Percentiles rank a stretch among this genome's conserved stretches.
These are phyloP conservation scores for Steinernema khuongi DNA, from an alignment of 1,140 invertebrate species.

Conservation along the genomic window DNA sequence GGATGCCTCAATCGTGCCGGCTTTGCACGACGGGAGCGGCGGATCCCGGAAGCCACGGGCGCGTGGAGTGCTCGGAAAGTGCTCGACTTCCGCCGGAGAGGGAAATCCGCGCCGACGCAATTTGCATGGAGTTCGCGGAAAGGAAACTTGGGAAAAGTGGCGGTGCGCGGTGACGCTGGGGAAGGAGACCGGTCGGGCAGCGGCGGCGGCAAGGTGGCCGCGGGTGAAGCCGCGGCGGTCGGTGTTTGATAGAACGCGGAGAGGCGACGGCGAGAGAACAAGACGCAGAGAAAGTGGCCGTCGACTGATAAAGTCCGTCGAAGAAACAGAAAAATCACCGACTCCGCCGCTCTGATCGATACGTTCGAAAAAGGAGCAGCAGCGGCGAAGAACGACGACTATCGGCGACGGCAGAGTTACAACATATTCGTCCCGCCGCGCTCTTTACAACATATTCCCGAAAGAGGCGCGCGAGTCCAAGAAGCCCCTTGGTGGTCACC, in stretches of 20 bases:
- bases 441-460: not conserved
- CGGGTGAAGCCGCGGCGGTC: not conserved
- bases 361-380: not conserved
- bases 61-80: not conserved
- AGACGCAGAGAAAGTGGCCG: not conserved
- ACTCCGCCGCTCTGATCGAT: not conserved
- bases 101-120: not conserved
- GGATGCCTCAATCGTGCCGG: not conserved
- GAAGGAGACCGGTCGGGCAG: not conserved
- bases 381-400: not conserved
- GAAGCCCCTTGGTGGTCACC: not conserved
- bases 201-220: not conserved
- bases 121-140: not conserved
- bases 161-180: not conserved
- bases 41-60: not conserved
- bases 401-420: not conserved
- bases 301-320: not conserved
- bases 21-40: not conserved
- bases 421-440: not conserved
- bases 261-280: not conserved
- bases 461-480: not conserved
- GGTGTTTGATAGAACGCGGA: not conserved
- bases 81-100: not conserved
- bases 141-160: not conserved
- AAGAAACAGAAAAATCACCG: conserved; percentile 14